Conservation (phyloP, 2,888 invertebrate genomes). For the Amphipoea lucens region DNA sequence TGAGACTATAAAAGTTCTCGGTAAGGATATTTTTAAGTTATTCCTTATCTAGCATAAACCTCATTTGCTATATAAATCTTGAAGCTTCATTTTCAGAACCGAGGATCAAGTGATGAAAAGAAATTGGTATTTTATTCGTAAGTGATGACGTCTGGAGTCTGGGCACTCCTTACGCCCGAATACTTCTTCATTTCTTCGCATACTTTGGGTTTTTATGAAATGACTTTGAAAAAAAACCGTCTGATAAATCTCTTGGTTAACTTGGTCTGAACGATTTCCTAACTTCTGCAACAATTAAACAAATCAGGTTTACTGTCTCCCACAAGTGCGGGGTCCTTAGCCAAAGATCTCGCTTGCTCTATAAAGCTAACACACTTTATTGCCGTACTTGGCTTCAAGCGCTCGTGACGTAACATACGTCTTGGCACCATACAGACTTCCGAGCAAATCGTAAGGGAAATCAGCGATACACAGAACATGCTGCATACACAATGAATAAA, state of each 20-base stretch:
- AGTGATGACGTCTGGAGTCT: conserved; percentile 22
- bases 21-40: conserved; percentile 52
- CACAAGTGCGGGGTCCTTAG: conserved; percentile 36
- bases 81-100: conserved; percentile 49
- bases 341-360: conserved; percentile 54
- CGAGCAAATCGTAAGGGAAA: conserved; percentile 58
- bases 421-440: conserved; percentile 51
- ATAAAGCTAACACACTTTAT: conserved; percentile 59
- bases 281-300: conserved; percentile 32
- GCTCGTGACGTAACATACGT: conserved; percentile 44
- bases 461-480: conserved; percentile 47
- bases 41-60: conserved; percentile 57
- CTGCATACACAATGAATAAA: conserved; percentile 68
- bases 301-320: conserved; percentile 50
- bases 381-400: conserved; percentile 52
- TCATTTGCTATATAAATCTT: conserved; percentile 56
- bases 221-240: neutral
- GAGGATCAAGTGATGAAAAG: conserved; percentile 49
- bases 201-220: neutral
- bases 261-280: conserved; percentile 14
- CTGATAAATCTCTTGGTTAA: neutral
- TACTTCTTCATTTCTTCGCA: conserved; percentile 9
- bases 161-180: conserved; percentile 1
- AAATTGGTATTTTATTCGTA: conserved; percentile 50
- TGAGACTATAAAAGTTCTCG: conserved; percentile 43